phyloP scores from a whole-genome alignment of 64 coral and sea anemone species.

The Dendronephthya gigantea region DNA sequence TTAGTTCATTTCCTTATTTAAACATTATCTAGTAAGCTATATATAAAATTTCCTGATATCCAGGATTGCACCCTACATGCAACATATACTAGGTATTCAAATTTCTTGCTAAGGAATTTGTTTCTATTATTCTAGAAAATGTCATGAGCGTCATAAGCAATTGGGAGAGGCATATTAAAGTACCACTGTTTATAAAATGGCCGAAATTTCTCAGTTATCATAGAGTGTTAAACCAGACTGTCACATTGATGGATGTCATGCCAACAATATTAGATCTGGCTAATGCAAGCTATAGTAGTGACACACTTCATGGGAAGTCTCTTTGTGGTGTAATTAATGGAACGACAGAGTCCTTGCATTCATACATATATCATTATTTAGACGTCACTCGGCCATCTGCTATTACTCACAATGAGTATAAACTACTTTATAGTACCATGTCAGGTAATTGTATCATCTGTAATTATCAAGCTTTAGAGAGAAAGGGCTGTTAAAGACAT shows the following conservation, averaged over 20 bases:
- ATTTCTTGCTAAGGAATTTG: background rate
- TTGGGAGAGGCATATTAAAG: constrained; percentile 56
- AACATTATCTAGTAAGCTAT: too few species aligned
- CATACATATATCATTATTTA: constrained; percentile 60
- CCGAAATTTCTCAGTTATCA: constrained; percentile 18
- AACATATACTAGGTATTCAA: too few species aligned
- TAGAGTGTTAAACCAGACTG: constrained; percentile 41
- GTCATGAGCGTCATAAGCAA: constrained; percentile 4
- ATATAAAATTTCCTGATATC: too few species aligned
- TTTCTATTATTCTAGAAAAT: background rate
- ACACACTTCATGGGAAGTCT: constrained; percentile 49
- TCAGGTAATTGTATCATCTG: constrained; percentile 25
- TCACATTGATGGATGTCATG: constrained; percentile 57
- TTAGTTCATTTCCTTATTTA: too few species aligned
- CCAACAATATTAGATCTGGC: constrained; percentile 58
- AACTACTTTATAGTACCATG: constrained; percentile 42
- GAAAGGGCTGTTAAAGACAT: too few species aligned
- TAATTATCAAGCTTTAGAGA: too few species aligned
- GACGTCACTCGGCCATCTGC: constrained; percentile 65
- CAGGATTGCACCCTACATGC: too few species aligned
- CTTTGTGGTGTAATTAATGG: constrained; percentile 47
- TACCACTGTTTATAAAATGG: constrained; percentile 64
- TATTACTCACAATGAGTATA: constrained; percentile 45
- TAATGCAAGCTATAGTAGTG: constrained; percentile 25
- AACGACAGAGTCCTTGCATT: constrained; percentile 42